phyloP scores from a whole-genome alignment of 2,797 vertebrate genomes.

The Rhinoraja longicauda region DNA sequence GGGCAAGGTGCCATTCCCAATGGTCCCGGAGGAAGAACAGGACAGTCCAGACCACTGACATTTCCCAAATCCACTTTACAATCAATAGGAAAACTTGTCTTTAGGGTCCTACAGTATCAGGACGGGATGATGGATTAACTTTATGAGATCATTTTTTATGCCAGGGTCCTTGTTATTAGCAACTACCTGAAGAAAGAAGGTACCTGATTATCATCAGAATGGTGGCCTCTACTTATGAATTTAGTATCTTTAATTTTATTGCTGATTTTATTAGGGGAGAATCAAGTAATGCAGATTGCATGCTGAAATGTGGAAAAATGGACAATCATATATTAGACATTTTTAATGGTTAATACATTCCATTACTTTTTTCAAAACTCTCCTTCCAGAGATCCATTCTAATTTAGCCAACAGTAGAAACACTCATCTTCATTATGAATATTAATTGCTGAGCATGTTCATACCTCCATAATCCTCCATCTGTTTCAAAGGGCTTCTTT shows the following conservation, averaged over 20 bases:
- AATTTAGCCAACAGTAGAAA: too few species aligned
- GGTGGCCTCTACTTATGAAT: background rate
- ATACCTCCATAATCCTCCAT: too few species aligned
- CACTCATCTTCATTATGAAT: too few species aligned
- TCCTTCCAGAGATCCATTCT: background rate
- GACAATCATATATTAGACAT: background rate
- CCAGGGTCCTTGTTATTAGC: background rate
- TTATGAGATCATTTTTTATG: background rate
- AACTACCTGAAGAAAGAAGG: background rate
- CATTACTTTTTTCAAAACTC: background rate
- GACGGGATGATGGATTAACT: background rate
- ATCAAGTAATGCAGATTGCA: background rate
- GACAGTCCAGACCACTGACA: background rate
- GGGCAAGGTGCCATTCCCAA: background rate
- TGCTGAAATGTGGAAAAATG: too few species aligned
- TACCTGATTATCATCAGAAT: background rate
- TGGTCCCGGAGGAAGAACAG: background rate
- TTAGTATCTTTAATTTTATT: background rate
- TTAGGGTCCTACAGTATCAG: background rate
- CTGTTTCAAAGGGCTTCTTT: too few species aligned
- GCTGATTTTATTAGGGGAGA: background rate
- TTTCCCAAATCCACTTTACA: background rate
- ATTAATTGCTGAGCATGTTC: too few species aligned
- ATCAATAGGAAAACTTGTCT: background rate
- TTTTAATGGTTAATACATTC: background rate